Evolutionary conservation across 2,888 invertebrate species (phyloP).

Genomic region (Globia sparganii): DNA sequence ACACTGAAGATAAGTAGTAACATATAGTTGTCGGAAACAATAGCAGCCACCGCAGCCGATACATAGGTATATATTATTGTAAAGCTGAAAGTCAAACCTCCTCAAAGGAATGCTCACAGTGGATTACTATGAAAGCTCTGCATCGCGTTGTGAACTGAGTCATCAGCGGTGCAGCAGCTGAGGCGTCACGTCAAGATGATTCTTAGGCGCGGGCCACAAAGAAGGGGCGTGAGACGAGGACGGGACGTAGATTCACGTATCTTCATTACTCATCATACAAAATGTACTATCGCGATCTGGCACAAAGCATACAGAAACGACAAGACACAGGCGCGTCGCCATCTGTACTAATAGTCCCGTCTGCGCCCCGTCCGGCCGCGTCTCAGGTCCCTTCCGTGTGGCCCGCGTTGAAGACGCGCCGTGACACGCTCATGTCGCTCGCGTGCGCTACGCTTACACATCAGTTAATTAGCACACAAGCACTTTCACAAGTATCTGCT

Average conservation of each 20-base stretch:
- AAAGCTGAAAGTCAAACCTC: background rate
- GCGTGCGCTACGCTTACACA: too few species aligned
- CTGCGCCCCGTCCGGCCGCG: too few species aligned
- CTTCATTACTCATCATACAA: background rate
- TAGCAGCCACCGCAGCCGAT: too few species aligned
- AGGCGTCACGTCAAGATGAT: background rate
- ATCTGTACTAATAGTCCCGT: too few species aligned
- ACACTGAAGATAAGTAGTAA: too few species aligned
- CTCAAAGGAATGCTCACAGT: background rate
- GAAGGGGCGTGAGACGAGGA: background rate
- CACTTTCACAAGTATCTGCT: background rate
- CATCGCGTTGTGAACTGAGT: background rate
- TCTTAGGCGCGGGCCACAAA: background rate
- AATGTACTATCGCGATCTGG: background rate
- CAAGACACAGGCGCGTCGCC: too few species aligned
- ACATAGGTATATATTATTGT: too few species aligned
- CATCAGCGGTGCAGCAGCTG: background rate
- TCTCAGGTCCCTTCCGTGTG: too few species aligned
- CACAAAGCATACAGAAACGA: too few species aligned
- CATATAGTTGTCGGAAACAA: too few species aligned
- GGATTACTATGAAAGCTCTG: background rate
- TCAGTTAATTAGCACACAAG: background rate
- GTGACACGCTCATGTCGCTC: background rate
- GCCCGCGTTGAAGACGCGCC: background rate
- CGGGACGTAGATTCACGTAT: background rate